Base-by-base conservation (phyloP, 1,140 invertebrate genomes). In the Bombus breviceps region DNA sequence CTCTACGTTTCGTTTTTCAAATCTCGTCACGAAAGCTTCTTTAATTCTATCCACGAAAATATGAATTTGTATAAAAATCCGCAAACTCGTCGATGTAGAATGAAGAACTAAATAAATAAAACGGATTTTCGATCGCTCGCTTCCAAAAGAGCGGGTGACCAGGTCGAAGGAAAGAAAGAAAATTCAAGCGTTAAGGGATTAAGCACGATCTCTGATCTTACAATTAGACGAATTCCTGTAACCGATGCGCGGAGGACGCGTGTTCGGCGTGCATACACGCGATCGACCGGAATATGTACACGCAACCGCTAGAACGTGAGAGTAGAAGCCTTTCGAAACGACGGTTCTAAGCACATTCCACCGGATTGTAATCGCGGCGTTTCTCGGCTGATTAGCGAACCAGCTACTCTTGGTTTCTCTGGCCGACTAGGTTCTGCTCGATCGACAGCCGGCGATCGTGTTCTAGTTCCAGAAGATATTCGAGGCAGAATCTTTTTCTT, bases 291-390 rank as follows among this genome's bases (percentile, higher is more conserved):
- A 76, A 71, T 81, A 68, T 43, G 25, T 73, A 69, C 32, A 66
- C 82, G 73, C 59, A 32, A 77, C 34, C 62, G 59, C 6, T 83
- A 66, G 88, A 90, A 87, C 81, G 88, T 66, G 88, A 90, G 91
- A 92, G 91, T 89, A 90, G 93, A 92, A 92, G 92, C 89, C 92
- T 93, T 93, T 93, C 92, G 92, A 92, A 93, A 93, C 88, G 89
- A 83, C 89, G 81, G 88, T 86, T 92, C 91, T 92, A 92, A 92
- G 92, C 91, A 89, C 93, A 94, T 94, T 94, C 92, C 93, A 91
- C 86, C 89, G 91, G 91, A 93, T 94, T 93, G 92, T 94, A 93
- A 93, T 94, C 91, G 91, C 78, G 89, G 91, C 91, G 89, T 92
- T 94, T 93, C 92, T 91, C 88, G 89, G 83, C 85, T 91, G 92